These are phyloP conservation scores for Odontomachus brunneus DNA, from an alignment of 1,140 invertebrate genomes.

Conservation along the genomic window DNA sequence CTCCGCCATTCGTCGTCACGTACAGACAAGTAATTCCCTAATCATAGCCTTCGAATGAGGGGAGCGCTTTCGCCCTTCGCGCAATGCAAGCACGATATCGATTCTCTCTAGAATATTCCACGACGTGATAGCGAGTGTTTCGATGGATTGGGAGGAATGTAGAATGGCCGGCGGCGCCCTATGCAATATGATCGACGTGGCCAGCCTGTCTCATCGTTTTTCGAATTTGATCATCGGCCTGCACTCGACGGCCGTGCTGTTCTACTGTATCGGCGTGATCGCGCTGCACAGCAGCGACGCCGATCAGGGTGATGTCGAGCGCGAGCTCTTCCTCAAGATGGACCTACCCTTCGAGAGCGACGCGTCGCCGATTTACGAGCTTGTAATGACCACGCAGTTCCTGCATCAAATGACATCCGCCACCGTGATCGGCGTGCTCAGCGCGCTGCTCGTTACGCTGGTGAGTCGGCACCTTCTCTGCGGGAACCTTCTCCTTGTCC, in stretches of 20 bases:
- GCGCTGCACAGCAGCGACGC: not conserved
- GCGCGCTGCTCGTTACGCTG: slow-evolving; percentile 49
- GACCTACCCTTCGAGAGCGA: slow-evolving; percentile 62
- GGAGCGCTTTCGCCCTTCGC: not conserved
- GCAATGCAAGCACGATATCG: slow-evolving; percentile 27
- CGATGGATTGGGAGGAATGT: slow-evolving; percentile 37
- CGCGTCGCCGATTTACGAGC: slow-evolving; percentile 60
- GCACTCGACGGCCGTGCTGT: slow-evolving; percentile 35
- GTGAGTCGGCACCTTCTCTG: slow-evolving; percentile 39
- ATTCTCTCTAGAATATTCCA: slow-evolving; percentile 45
- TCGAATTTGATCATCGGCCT: slow-evolving; percentile 49
- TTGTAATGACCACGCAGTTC: slow-evolving; percentile 46
- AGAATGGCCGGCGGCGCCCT: not conserved
- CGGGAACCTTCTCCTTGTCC: not conserved
- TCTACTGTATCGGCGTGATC: slow-evolving; percentile 36
- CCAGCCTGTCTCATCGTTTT: slow-evolving; percentile 30
- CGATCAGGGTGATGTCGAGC: not conserved
- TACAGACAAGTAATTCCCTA: slow-evolving; percentile 15
- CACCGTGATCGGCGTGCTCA: slow-evolving; percentile 42
- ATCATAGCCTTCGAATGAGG: slow-evolving; percentile 24
- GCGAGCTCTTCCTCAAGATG: slow-evolving; percentile 62
- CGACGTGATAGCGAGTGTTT: slow-evolving; percentile 33
- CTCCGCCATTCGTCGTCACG: not conserved
- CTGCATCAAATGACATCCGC: slow-evolving; percentile 34
- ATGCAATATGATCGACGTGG: slow-evolving; percentile 26